These are phyloP conservation scores for Wiebesia pumilae DNA, from an alignment of 1,140 invertebrate genomes.

Conservation along the genomic window DNA sequence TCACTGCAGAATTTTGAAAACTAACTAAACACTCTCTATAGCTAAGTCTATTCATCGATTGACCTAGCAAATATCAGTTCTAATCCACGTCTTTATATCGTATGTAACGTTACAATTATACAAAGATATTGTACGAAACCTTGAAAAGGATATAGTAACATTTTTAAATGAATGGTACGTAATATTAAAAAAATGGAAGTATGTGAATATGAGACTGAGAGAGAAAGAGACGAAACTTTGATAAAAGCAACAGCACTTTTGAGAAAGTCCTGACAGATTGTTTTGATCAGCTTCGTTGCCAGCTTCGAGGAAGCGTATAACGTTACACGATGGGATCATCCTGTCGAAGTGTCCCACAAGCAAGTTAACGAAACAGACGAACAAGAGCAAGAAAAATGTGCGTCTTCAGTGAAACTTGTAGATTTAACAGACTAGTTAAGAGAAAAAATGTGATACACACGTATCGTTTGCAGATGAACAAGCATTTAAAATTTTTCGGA, in stretches of 20 bases:
- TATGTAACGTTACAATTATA: not conserved
- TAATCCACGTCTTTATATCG: too few species aligned
- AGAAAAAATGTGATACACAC: constrained; percentile 31
- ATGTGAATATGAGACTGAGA: too few species aligned
- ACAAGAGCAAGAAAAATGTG: not conserved
- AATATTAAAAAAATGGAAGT: too few species aligned
- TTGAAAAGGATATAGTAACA: not conserved
- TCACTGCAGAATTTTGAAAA: not conserved
- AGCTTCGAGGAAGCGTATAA: constrained; percentile 52
- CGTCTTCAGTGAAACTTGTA: constrained; percentile 5
- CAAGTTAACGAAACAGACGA: constrained; percentile 25
- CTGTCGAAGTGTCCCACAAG: too few species aligned
- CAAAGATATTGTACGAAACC: not conserved
- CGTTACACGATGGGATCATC: not conserved
- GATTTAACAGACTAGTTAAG: constrained; percentile 46
- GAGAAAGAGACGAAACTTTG: not conserved
- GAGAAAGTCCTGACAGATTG: constrained; percentile 38
- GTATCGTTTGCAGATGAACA: too few species aligned
- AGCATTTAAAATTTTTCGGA: too few species aligned
- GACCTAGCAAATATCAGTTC: too few species aligned
- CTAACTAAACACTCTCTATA: not conserved
- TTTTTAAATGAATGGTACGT: too few species aligned
- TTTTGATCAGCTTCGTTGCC: constrained; percentile 57
- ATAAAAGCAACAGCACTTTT: constrained; percentile 22
- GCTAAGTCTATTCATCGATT: not conserved